Conservation (phyloP, 2,888 invertebrate genomes). For the Tinea trinotella region DNA sequence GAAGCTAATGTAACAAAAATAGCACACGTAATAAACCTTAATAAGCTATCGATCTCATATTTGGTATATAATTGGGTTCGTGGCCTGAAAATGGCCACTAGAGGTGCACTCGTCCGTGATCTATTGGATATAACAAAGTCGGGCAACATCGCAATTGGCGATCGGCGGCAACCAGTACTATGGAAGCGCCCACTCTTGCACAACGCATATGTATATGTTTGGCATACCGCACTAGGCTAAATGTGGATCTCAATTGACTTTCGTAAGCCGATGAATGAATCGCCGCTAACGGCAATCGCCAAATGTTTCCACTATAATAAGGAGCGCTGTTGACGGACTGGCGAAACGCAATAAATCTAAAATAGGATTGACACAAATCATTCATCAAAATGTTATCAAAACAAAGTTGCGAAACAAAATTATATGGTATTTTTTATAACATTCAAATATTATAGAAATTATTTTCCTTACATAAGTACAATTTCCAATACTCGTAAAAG, state of each 20-base stretch:
- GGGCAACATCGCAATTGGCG: constrained; percentile 20
- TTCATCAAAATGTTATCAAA: neutral
- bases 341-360: constrained; percentile 10
- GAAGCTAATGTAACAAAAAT: no score
- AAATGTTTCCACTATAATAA: constrained; percentile 29
- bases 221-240: constrained; percentile 51
- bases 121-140: neutral
- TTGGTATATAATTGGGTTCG: neutral
- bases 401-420: neutral
- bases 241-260: constrained; percentile 58
- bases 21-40: neutral
- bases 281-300: constrained; percentile 36
- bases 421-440: no score
- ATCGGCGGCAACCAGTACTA: constrained; percentile 18
- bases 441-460: no score
- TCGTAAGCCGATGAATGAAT: constrained; percentile 53
- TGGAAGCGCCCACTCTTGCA: constrained; percentile 28
- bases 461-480: no score
- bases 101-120: constrained; percentile 7
- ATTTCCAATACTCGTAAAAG: no score
- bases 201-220: constrained; percentile 30
- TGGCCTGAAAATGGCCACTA: neutral
- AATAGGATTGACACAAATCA: constrained; percentile 7
- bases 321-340: constrained; percentile 23
- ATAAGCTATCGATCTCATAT: neutral